Conservation (phyloP, 2,888 invertebrate species). For the Lycaena phlaeas region DNA sequence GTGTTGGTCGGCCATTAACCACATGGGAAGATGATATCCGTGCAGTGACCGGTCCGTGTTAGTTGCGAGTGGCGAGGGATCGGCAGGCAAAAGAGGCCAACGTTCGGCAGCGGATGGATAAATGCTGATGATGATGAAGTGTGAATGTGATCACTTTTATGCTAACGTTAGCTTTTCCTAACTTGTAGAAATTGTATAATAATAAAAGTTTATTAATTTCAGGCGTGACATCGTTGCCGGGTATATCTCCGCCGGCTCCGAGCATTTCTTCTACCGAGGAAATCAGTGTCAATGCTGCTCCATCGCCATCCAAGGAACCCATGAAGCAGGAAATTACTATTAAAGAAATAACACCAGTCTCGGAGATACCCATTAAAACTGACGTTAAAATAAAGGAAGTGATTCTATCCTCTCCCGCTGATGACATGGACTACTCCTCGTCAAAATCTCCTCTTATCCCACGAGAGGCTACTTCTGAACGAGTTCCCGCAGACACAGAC, state of each 20-base stretch:
- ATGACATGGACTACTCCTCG: conserved; percentile 49
- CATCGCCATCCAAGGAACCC: conserved; percentile 32
- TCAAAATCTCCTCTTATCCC: conserved; percentile 58
- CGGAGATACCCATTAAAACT: conserved; percentile 56
- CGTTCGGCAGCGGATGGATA: too few relatives aligned
- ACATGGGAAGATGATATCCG: too few relatives aligned
- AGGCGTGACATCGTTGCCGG: conserved; percentile 53
- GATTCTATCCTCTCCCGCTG: conserved; percentile 50
- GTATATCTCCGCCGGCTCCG: conserved; percentile 30
- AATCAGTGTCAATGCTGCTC: conserved; percentile 25
- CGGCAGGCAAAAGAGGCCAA: too few relatives aligned
- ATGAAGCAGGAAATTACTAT: conserved; percentile 64
- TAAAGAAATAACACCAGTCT: conserved; percentile 74
- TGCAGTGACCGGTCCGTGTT: too few relatives aligned
- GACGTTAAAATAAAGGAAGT: conserved; percentile 62
- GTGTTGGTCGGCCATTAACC: too few relatives aligned
- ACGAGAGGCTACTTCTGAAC: conserved; percentile 56
- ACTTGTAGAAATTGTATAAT: too few relatives aligned
- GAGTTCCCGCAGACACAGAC: conserved; percentile 24
- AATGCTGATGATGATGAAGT: too few relatives aligned
- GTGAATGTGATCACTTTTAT: too few relatives aligned
- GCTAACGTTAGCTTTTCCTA: too few relatives aligned
- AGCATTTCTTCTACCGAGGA: conserved; percentile 29
- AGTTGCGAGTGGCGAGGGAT: too few relatives aligned
- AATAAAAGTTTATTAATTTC: conserved; percentile 23